A percentile compares a stretch with the other conserved stretches of the same genome.
Conservation (phyloP, 2,797 vertebrate genomes). For the Malacoraja senta region DNA sequence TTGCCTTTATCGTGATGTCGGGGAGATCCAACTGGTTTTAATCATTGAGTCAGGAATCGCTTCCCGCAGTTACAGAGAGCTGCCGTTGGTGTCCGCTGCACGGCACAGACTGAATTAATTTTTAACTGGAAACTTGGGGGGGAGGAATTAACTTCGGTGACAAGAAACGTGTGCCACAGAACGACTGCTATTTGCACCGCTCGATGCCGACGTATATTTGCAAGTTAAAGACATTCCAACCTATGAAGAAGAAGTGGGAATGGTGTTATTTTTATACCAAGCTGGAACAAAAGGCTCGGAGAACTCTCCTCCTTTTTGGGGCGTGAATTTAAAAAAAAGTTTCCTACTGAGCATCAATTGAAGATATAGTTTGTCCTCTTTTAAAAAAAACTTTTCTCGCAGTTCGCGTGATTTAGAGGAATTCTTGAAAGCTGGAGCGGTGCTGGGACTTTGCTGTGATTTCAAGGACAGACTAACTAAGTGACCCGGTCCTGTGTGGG, state of each 20-base stretch:
- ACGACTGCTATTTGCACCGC: background rate
- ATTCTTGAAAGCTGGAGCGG: background rate
- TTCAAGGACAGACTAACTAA: background rate
- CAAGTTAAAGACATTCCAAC: background rate
- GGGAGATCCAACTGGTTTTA: constrained; percentile 1
- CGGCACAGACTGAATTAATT: background rate
- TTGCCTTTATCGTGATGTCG: background rate
- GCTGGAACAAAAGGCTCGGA: background rate
- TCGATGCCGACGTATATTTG: background rate
- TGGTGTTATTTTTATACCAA: background rate
- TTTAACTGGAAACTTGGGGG: background rate
- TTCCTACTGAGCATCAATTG: background rate
- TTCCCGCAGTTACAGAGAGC: background rate
- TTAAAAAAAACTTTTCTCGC: too few species aligned
- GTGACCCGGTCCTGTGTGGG: background rate
- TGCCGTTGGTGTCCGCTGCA: background rate
- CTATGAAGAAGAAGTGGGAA: too few species aligned
- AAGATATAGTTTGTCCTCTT: background rate
- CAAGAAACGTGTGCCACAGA: background rate
- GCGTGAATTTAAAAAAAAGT: background rate
- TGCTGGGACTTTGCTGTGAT: background rate
- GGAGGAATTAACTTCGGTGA: background rate
- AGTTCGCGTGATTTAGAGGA: too few species aligned
- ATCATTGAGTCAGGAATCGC: background rate
- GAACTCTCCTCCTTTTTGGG: background rate